Evolutionary conservation across 53 echinoderm and acorn worm species (phyloP), one percentile per base, ranked within the genome.

Genomic region (Astropecten irregularis): DNA sequence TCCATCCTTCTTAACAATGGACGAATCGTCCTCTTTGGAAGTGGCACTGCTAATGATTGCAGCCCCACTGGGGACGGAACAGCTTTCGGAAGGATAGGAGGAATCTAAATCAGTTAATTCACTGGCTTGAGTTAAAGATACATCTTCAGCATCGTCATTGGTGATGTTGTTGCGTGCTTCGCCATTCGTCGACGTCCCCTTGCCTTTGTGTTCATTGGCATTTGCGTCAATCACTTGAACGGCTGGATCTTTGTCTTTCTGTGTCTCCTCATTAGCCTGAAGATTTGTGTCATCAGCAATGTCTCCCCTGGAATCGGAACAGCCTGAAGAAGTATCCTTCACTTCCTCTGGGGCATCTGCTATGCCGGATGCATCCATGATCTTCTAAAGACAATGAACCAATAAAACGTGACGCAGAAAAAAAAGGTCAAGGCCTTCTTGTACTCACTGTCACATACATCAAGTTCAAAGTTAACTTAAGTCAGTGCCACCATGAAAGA

Each of bases 301-400:
- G 9, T 11, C 64, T 32, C 64, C 35, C 20, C 10, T 64, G 64
- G 64, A 64, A 64, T 16, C 3, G 35, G 64, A 64, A 37, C 6
- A 10, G 30, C 36, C 16, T 36, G 64, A 36, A 7, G 32, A 4
- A 3, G 60, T 1, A 31, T 37, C 37, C 30, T 64, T 19, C 64
- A 64, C 37, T 4, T 4, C 64, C 64, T 64, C 64, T 37, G n/a
- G 64, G 42, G n/a, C n/a, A n/a, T n/a, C n/a, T n/a, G n/a, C n/a
- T n/a, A n/a, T n/a, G n/a, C n/a, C n/a, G n/a, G n/a, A n/a, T n/a
- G n/a, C n/a, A n/a, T n/a, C n/a, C n/a, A n/a, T n/a, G n/a, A n/a
- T n/a, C n/a, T n/a, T n/a, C n/a, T n/a, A n/a, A n/a, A n/a, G n/a
- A n/a, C n/a, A n/a, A n/a, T n/a, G n/a, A n/a, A n/a, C n/a, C n/a